phyloP scores from a whole-genome alignment of 2,113 vertebrate genomes.

The Fregetta grallaria region DNA sequence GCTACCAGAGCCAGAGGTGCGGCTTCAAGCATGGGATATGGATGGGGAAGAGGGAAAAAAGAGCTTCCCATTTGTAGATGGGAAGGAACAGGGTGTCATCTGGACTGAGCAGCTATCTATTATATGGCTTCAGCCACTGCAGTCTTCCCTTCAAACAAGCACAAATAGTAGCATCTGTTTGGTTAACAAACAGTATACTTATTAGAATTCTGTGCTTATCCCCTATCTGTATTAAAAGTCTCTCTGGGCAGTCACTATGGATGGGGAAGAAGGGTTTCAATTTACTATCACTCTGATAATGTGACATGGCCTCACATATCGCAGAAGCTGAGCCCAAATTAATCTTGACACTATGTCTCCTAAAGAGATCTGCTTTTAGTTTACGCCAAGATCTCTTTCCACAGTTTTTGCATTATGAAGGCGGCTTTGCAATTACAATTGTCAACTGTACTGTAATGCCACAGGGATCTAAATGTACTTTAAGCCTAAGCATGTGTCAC shows the following conservation, averaged over 20 bases:
- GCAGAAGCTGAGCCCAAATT: background rate
- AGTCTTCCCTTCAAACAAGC: background rate
- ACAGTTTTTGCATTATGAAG: background rate
- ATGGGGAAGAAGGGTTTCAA: background rate
- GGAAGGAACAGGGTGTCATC: background rate
- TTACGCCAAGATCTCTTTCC: background rate
- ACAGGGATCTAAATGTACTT: background rate
- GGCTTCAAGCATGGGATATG: background rate
- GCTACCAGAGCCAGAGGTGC: background rate
- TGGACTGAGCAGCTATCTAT: background rate
- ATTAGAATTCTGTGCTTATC: background rate
- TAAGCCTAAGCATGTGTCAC: conserved; percentile 27
- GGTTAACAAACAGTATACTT: background rate
- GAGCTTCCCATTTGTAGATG: background rate
- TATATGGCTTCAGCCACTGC: background rate
- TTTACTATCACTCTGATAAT: background rate
- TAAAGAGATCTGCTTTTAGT: background rate
- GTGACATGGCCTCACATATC: background rate
- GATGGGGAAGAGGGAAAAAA: background rate
- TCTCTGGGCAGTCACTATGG: background rate
- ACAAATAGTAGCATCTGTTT: background rate
- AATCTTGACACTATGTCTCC: background rate
- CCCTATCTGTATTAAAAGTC: background rate
- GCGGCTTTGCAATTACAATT: conserved; percentile 4
- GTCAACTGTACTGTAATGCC: background rate